Evolutionary conservation across 1,140 invertebrate genomes (phyloP), one percentile per base, ranked within the genome.

Genomic region (Meloidogyne chitwoodi): DNA sequence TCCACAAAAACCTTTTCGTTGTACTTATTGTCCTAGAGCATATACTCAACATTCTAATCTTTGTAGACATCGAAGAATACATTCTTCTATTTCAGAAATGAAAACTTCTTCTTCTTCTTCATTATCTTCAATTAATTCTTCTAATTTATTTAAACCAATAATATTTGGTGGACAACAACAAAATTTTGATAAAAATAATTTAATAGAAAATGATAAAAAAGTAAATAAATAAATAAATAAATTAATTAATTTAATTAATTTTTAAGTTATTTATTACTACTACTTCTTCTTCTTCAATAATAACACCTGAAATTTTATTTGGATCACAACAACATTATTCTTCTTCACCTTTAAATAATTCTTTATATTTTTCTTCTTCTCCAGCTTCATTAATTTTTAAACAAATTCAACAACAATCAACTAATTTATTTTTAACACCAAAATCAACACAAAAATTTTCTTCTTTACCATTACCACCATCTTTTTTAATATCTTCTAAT

Each of bases 1-100:
- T 56, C 19, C 48, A n/a, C 48, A 56, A 56, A 56, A 56, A 88
- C 97, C 96, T 2, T 99, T 99, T 88, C 92, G 93, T 89, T 91
- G 90, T 80, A 88, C 89, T 68, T 62, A 74, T 27, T 87, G 85
- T 73, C 71, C 72, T 72, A 88, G 88, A 44, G 84, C 85, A 1
- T 99, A 99, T 89, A 99, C 97, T 0, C 97, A 99, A 89, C 99
- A 99, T 88, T 98, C 96, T 16, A 99, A 99, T 88, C 90, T 99
- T 81, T 99, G 97, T 87, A 92, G 97, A 24, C 97, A 99, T 89
- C 98, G 96, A 87, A 93, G 96, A 77, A 98, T 98, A 94, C 97
- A 99, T 86, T 88, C 71, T 72, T 83, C 16, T 41, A 22, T n/a
- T 26, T 22, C n/a, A 66, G 34, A 48, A 56, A 56, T 56, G 48